Base-by-base conservation (phyloP, 2,888 invertebrate genomes). In the Sesia apiformis region DNA sequence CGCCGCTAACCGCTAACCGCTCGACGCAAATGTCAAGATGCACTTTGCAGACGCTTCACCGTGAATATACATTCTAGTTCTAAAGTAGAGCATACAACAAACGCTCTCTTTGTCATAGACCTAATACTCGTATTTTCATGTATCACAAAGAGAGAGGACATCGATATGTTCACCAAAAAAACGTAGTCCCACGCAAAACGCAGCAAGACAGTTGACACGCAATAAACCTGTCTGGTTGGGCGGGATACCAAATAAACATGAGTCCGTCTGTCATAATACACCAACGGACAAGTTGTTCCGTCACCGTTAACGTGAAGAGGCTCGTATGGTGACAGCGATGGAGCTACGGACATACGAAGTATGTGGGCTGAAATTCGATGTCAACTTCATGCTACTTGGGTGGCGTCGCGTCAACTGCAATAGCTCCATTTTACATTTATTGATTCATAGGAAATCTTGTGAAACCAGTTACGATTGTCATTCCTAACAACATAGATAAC, bases 211-310 rank as follows among this genome's bases (percentile, higher is more conserved):
- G 63, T 67, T 68, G 66, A 67, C 71, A 72, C 67, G 70, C 65
- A 67, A 72, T 76, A 75, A 75, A 72, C 70, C 64, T 67, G 67
- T 69, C 67, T 56, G 61, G 66, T 66, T 65, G 67, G 67, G 65
- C 62, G 66, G 67, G 68, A 69, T 63, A 67, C 62, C 65, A 63
- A 60, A 66, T 67, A 65, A 69, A 65, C 66, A 65, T 63, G 64
- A 63, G 63, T 63, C 62, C 61, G 61, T 57, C 58, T 63, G 65
- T 38, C 38, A 50, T 66, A 72, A 67, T 66, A 67, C 63, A 67
- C 66, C 67, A 68, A 73, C 67, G 67, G 58, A 66, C 61, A 63
- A 65, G 63, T 71, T 64, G 62, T 60, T 50, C 50, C 40, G 54
- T 60, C 54, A 63, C 63, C 62, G 63, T 64, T 66, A 66, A 67